These are phyloP conservation scores for Oreochromis grahami DNA, from an alignment of 2,797 vertebrate genomes.

Conservation along the genomic window DNA sequence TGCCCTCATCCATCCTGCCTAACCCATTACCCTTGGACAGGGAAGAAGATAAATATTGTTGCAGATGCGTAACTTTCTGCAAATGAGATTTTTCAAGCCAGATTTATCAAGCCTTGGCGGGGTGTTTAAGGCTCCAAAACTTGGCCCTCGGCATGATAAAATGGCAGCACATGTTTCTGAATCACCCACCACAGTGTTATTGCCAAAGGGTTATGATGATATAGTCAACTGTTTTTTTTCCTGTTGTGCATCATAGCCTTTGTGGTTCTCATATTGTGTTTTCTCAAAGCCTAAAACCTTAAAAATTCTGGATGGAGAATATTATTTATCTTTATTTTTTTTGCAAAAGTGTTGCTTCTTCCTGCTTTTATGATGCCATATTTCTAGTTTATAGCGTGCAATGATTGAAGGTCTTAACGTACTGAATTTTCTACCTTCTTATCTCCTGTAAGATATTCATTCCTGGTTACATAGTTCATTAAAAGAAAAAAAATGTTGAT, in stretches of 20 bases:
- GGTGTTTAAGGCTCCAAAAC: constrained; percentile 74
- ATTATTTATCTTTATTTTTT: not conserved
- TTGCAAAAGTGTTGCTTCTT: not conserved
- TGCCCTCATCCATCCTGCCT: constrained; percentile 88
- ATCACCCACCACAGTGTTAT: constrained; percentile 70
- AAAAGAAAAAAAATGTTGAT: not conserved
- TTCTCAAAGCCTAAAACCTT: not conserved
- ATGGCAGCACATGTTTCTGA: constrained; percentile 74
- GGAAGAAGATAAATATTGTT: constrained; percentile 94
- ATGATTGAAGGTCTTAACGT: not conserved
- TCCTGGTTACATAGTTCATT: not conserved
- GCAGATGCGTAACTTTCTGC: constrained; percentile 78
- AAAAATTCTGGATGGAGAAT: not conserved
- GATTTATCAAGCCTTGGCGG: constrained; percentile 79
- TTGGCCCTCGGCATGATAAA: constrained; percentile 73
- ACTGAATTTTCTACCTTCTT: not conserved
- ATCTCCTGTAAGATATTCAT: not conserved
- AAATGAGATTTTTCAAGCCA: constrained; percentile 80
- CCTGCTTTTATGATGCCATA: not conserved
- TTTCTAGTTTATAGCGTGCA: not conserved
- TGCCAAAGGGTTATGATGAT: constrained; percentile 76
- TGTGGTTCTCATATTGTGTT: constrained; percentile 23
- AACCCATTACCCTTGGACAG: constrained; percentile 89
- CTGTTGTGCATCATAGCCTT: constrained; percentile 57
- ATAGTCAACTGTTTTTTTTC: constrained; percentile 60